Conservation (phyloP, 2,888 invertebrate species). For the Uloborus plumipes region DNA sequence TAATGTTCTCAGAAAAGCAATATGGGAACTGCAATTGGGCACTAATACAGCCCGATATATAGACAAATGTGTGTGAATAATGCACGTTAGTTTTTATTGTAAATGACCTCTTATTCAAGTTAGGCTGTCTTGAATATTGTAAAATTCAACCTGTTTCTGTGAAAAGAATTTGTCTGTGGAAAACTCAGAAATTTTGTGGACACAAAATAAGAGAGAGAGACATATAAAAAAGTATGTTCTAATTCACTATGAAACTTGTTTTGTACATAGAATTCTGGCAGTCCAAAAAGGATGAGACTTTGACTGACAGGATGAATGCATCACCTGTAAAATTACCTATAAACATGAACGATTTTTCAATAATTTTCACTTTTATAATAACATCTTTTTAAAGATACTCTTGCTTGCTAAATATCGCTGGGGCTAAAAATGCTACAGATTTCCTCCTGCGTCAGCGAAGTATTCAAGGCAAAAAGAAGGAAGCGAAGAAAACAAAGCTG, state of each 20-base stretch:
- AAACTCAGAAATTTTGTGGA: neutral
- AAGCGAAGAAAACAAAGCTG: too few relatives aligned
- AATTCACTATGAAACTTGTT: slow-evolving; percentile 63
- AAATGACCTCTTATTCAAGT: too few relatives aligned
- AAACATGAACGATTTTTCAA: slow-evolving; percentile 48
- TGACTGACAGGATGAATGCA: slow-evolving; percentile 55
- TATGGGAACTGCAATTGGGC: too few relatives aligned
- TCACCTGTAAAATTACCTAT: slow-evolving; percentile 56
- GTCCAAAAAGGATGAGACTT: slow-evolving; percentile 62
- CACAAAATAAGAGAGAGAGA: neutral
- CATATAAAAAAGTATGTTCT: slow-evolving; percentile 63
- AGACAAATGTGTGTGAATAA: too few relatives aligned
- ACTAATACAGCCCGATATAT: too few relatives aligned
- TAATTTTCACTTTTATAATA: slow-evolving; percentile 10
- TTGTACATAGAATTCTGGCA: slow-evolving; percentile 64
- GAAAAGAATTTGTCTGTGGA: too few relatives aligned
- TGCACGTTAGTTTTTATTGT: too few relatives aligned
- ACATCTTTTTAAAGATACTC: slow-evolving; percentile 21
- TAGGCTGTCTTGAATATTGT: too few relatives aligned
- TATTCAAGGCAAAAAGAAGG: neutral
- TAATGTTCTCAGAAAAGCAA: too few relatives aligned
- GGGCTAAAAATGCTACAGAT: slow-evolving; percentile 40
- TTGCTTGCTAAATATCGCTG: slow-evolving; percentile 32
- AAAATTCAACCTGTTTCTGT: too few relatives aligned
- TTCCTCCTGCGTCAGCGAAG: neutral